phyloP scores from a whole-genome alignment of 2,888 invertebrate genomes.

The Hypena proboscidalis region DNA sequence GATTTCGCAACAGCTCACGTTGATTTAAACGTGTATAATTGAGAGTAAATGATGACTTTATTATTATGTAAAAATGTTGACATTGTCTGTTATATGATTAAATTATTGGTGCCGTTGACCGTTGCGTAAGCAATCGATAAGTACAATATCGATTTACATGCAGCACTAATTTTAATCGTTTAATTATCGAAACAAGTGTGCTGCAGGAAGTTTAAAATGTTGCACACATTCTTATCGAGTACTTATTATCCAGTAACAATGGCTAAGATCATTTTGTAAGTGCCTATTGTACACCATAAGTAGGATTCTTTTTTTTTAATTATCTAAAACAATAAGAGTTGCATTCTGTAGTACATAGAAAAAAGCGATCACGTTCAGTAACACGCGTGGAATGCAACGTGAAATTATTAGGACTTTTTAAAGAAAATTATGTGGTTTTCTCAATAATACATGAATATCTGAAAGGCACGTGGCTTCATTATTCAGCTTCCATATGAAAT shows the following conservation, averaged over 20 bases:
- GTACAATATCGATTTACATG: conserved; percentile 38
- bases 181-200: conserved; percentile 55
- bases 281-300: conserved; percentile 67
- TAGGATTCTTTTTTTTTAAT: conserved; percentile 60
- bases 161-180: conserved; percentile 38
- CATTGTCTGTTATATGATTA: not conserved
- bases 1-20: conserved; percentile 62
- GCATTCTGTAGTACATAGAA: conserved; percentile 53
- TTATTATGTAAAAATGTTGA: conserved; percentile 1
- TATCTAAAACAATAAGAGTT: conserved; percentile 54
- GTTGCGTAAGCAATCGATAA: conserved; percentile 44
- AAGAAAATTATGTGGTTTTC: conserved; percentile 62
- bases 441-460: no score
- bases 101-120: conserved; percentile 21
- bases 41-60: conserved; percentile 9
- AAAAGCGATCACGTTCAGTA: conserved; percentile 66
- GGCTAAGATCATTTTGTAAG: conserved; percentile 65
- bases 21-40: conserved; percentile 47
- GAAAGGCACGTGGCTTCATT: conserved; percentile 14
- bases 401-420: conserved; percentile 55
- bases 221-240: conserved; percentile 61
- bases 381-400: conserved; percentile 61
- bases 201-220: conserved; percentile 74
- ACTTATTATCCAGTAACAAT: conserved; percentile 74
- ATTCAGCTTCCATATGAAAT: conserved; percentile 43